Conservation (phyloP, 2,797 vertebrate genomes). For the Apogon hyalosoma region DNA sequence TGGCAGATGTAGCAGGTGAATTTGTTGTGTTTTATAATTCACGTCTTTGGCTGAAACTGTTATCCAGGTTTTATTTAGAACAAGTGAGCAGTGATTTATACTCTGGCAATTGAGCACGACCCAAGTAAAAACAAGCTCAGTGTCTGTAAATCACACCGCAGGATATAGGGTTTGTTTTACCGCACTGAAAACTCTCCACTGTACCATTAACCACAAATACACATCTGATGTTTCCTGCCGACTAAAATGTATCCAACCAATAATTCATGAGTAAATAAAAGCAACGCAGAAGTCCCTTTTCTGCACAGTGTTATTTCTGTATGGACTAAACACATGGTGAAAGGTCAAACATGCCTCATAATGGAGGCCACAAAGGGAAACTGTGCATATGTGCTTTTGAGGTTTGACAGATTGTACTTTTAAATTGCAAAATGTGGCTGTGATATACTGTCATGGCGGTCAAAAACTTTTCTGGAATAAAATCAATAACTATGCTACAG, state of each 20-base stretch:
- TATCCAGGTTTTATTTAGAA: too few relatives aligned
- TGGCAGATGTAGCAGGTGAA: too few relatives aligned
- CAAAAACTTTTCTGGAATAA: too few relatives aligned
- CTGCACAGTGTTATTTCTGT: not conserved
- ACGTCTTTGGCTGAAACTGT: too few relatives aligned
- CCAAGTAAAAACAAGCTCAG: not conserved
- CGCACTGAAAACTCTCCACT: not conserved
- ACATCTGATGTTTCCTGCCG: not conserved
- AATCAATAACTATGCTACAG: not conserved
- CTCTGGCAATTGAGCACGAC: too few relatives aligned
- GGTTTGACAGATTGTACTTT: too few relatives aligned
- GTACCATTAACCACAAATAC: constrained; percentile 33
- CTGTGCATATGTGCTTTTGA: too few relatives aligned
- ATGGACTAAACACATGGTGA: not conserved
- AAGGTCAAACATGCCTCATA: constrained; percentile 1
- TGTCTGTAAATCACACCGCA: not conserved
- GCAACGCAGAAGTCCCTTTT: constrained; percentile 1
- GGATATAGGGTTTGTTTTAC: not conserved
- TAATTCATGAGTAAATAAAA: constrained; percentile 55
- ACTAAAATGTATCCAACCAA: constrained; percentile 45
- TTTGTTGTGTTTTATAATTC: too few relatives aligned
- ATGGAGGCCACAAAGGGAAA: not conserved
- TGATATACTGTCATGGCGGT: constrained; percentile 1
- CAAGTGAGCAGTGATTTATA: not conserved
- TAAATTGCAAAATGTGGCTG: not conserved